Percentiles rank a stretch among this genome's conserved stretches.
These are phyloP conservation scores for Abrostola tripartita DNA, from an alignment of 2,888 invertebrate species.

Conservation along the genomic window DNA sequence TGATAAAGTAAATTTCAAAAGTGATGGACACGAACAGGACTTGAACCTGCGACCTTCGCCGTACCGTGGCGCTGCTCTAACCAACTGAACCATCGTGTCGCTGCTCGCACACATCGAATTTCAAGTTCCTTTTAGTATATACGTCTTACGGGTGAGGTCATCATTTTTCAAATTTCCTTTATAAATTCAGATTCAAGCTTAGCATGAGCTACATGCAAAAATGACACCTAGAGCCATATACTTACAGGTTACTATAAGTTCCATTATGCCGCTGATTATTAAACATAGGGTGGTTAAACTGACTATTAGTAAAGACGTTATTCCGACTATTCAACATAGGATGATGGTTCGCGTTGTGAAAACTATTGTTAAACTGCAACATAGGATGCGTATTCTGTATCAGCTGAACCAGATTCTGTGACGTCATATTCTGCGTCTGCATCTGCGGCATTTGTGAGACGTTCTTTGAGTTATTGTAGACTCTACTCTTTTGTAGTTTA, in stretches of 20 bases:
- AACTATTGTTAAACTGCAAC: slow-evolving; percentile 77
- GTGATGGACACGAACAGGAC: too few relatives aligned
- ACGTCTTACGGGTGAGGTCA: too few relatives aligned
- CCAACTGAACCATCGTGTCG: too few relatives aligned
- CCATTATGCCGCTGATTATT: slow-evolving; percentile 73
- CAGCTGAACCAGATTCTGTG: slow-evolving; percentile 80
- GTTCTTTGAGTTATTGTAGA: slow-evolving; percentile 73
- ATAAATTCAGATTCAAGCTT: too few relatives aligned
- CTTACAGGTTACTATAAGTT: slow-evolving; percentile 66
- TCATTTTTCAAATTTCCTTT: too few relatives aligned
- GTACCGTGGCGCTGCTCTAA: too few relatives aligned
- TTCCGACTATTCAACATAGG: slow-evolving; percentile 75
- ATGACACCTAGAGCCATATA: too few relatives aligned
- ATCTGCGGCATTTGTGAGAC: not conserved
- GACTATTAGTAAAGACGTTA: slow-evolving; percentile 66
- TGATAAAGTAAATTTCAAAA: too few relatives aligned
- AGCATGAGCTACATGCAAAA: too few relatives aligned
- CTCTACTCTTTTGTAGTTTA: slow-evolving; percentile 71
- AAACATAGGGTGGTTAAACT: slow-evolving; percentile 67
- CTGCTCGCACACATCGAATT: too few relatives aligned
- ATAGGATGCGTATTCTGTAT: slow-evolving; percentile 85
- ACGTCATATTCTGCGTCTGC: slow-evolving; percentile 60
- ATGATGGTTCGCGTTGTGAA: slow-evolving; percentile 82
- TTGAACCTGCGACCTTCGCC: too few relatives aligned
- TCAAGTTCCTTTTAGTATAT: too few relatives aligned